phyloP scores from a whole-genome alignment of 2,888 invertebrate genomes.

The Latrodectus hesperus region DNA sequence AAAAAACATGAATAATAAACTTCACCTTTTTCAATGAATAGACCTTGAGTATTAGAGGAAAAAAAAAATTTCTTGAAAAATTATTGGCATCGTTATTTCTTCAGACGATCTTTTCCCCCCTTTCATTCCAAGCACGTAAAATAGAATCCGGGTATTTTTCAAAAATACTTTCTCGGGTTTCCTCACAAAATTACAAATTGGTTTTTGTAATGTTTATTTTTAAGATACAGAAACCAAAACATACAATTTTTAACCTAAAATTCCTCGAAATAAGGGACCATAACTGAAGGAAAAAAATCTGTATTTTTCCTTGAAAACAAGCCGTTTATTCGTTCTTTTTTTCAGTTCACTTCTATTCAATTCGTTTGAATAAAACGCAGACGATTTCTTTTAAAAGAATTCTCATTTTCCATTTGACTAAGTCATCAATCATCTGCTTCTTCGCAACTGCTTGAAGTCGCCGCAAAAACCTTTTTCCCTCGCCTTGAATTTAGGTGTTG shows the following conservation, averaged over 20 bases:
- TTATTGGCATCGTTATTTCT: conserved; percentile 31
- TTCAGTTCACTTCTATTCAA: neutral
- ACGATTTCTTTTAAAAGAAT: conserved; percentile 13
- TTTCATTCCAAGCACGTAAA: conserved; percentile 41
- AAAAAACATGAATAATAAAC: conserved; percentile 40
- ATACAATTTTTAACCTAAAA: neutral
- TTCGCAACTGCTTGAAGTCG: neutral
- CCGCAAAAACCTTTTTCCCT: neutral
- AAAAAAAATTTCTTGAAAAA: conserved; percentile 29
- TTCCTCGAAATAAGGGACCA: neutral
- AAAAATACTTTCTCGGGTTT: conserved; percentile 1
- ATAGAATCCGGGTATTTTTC: conserved; percentile 45
- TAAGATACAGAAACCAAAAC: neutral
- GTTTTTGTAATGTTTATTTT: conserved; percentile 3
- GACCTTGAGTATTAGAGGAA: conserved; percentile 36
- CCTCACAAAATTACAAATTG: conserved; percentile 1
- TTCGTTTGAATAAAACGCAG: conserved; percentile 11
- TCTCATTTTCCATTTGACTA: conserved; percentile 37
- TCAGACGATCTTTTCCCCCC: conserved; percentile 10
- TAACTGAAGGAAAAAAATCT: neutral
- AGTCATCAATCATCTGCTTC: conserved; percentile 43
- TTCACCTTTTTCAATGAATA: conserved; percentile 55
- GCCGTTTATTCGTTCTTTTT: conserved; percentile 7
- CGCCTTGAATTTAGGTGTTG: conserved; percentile 20
- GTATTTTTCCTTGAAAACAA: neutral